Evolutionary conservation across 2,888 invertebrate species (phyloP), one percentile per base, ranked within the genome.

Genomic region (Cyclophora albipunctata): DNA sequence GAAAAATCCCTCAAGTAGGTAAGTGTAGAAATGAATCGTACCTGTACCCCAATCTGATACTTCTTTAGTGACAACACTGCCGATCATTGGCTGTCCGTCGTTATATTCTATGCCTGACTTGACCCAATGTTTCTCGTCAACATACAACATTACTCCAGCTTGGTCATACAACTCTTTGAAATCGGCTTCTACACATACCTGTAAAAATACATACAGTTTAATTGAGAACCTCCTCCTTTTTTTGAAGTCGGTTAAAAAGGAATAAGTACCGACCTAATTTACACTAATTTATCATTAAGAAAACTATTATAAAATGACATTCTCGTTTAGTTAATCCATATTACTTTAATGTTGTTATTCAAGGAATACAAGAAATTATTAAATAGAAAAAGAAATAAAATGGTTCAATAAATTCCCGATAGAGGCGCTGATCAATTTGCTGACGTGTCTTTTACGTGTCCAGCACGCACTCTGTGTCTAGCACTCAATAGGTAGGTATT

Each of bases 51-150:
- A 86, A 60, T 86, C 85, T 3, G 85, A 86, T 1, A 73, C 7
- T 34, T 63, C 71, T 40, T 84, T 79, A 0, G 85, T 86, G 3
- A 73, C 53, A 1, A 86, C 85, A 46, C 80, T 83, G 42, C 78
- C 65, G 1, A 86, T 79, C 84, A 84, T 81, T 0, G 84, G 77
- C 43, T 80, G 79, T 0, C 76, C 83, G 34, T 85, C 85, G 35
- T 83, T 84, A 54, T 72, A 84, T 57, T 86, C 85, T 2, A 86
- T 80, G 2, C 85, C 85, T 0, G 83, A 58, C 54, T 85, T 85
- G 6, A 85, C 45, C 85, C 85, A 85, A 47, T 77, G 79, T 45
- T 75, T 79, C n/a, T 83, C 78, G 41, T 84, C 78, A n/a, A 73
- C 35, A 48, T 81, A 82, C 20, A 86, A 64, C 82, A 84, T 85